Base-by-base conservation (phyloP, 64 coral and sea anemone species). In the Pocillopora damicornis region DNA sequence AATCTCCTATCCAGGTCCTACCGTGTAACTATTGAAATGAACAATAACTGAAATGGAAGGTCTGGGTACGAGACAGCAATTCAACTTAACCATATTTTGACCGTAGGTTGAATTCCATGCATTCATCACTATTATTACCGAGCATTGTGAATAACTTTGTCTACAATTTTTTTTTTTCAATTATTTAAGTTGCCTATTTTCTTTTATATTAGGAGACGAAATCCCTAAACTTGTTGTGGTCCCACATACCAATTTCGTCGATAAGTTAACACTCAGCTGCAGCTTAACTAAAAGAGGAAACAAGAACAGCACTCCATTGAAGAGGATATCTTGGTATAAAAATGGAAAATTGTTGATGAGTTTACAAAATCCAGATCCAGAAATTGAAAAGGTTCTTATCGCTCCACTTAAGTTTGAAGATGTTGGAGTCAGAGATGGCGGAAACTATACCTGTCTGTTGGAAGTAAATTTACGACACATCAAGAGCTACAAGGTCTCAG, bases 241-340 rank as follows among this genome's bases (percentile, higher is more conserved):
- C 18, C 11, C 37, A n/a, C 18, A 71, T 25, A 13, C 4, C 64
- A 25, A 18, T 4, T 37, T 66, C 4, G 12, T 84, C 58, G 61
- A 42, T 17, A 4, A 16, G 15, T 10, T 83, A 3, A 63, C 36
- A 25, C 22, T 85, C 0, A 15, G 2, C 13, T 85, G 81, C 22
- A 85, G 71, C 81, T 23, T 85, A n/a, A 85, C 81, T 13, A 38
- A 58, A 34, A 42, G 38, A 10, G 38, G 42, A 37, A 1, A 20
- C 2, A 0, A 10, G 4, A 4, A 3, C 0, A 17, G 1, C 8
- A 73, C 81, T 2, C 17, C 63, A 71, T 65, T 85, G 18, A 34
- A 85, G 11, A 58, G 81, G 13, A 73, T 85, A 56, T 85, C 81
- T 23, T 85, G 81, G 81, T 85, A 69, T 42, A 85, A 85, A 45